A percentile compares a stretch with the other conserved stretches of the same genome.
Evolutionary conservation across 1,140 invertebrate genomes (phyloP).

Genomic region (Cyclargus thomasi): DNA sequence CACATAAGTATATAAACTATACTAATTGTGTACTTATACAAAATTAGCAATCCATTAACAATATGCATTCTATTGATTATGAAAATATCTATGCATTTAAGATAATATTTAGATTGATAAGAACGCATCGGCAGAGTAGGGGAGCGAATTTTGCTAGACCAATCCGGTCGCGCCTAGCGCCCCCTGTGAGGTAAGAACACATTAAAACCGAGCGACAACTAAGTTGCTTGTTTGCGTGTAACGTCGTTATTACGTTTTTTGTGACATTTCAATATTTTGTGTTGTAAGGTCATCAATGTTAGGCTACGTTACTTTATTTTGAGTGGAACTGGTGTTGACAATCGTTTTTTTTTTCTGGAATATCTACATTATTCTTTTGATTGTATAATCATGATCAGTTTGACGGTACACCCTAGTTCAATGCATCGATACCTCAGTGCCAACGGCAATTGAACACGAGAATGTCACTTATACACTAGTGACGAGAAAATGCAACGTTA

Average conservation of each 20-base stretch:
- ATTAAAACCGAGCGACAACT: conserved; percentile 1
- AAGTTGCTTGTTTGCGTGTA: background rate
- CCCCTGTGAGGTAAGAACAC: background rate
- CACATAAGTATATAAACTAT: conserved; percentile 77
- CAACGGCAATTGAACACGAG: conserved; percentile 51
- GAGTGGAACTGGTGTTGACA: background rate
- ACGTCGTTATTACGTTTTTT: no score
- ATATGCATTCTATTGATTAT: conserved; percentile 72
- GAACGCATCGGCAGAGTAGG: conserved; percentile 28
- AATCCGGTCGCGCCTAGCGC: background rate
- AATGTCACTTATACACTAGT: conserved; percentile 55
- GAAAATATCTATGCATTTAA: conserved; percentile 63
- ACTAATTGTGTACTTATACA: conserved; percentile 74
- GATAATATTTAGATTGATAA: conserved; percentile 50
- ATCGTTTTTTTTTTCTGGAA: background rate
- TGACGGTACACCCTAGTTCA: conserved; percentile 11
- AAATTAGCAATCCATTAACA: conserved; percentile 73
- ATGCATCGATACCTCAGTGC: conserved; percentile 15
- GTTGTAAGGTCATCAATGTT: no score
- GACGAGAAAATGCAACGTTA: conserved; percentile 51
- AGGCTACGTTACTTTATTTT: background rate
- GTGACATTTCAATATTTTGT: no score
- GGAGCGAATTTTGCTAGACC: conserved; percentile 10
- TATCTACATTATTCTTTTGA: background rate
- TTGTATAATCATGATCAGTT: background rate